A percentile compares a stretch with the other conserved stretches of the same genome.
Conservation (phyloP, 2,797 vertebrate genomes). For the Sebastes wilsoni region DNA sequence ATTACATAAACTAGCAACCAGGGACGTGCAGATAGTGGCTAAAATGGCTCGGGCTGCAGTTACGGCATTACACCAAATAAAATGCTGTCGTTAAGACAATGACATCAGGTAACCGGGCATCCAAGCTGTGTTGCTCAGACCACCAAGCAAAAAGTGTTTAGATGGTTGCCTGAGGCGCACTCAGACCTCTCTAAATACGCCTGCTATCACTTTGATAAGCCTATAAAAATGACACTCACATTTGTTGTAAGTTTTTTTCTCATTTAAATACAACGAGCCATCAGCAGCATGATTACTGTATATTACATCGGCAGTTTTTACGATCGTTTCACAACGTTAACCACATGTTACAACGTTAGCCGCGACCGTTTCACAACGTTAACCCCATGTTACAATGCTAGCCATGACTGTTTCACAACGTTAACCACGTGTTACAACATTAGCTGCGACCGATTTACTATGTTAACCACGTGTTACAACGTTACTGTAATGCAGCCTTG, state of each 20-base stretch:
- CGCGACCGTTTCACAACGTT: too few species aligned
- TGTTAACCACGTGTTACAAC: too few species aligned
- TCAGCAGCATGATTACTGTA: not conserved
- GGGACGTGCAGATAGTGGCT: not conserved
- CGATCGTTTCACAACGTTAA: too few species aligned
- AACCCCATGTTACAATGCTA: too few species aligned
- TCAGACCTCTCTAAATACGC: not conserved
- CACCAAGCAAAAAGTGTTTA: not conserved
- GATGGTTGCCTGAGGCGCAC: not conserved
- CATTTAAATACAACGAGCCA: not conserved
- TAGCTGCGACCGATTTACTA: too few species aligned
- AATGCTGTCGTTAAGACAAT: not conserved
- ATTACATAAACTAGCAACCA: not conserved
- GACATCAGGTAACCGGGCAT: not conserved
- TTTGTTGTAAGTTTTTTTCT: not conserved
- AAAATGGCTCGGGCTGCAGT: not conserved
- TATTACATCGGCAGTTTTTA: not conserved
- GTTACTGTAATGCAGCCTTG: too few species aligned
- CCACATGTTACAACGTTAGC: too few species aligned
- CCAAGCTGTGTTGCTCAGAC: not conserved
- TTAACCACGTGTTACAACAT: too few species aligned
- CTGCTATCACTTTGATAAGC: not conserved
- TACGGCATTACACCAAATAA: not conserved
- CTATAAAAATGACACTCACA: not conserved
- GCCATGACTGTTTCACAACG: too few species aligned